Conservation (phyloP, 2,888 invertebrate genomes). For the Calameuta idolon region DNA sequence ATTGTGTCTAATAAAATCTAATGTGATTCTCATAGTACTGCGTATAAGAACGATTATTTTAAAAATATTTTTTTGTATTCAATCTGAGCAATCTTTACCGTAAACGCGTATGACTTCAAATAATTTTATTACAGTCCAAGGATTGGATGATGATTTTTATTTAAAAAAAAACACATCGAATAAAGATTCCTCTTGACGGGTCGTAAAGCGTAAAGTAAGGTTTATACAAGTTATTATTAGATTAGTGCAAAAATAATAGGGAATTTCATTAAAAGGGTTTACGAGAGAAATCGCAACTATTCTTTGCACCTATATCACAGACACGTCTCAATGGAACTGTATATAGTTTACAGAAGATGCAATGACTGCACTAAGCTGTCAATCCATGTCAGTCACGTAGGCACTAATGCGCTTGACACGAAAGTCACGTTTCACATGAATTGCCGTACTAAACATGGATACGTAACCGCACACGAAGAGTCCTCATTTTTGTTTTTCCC, state of each 20-base stretch:
- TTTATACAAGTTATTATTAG: too few relatives aligned
- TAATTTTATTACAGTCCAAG: too few relatives aligned
- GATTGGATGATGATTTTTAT: too few relatives aligned
- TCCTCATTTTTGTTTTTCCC: not conserved
- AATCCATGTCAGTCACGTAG: conserved; percentile 9
- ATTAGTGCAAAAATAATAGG: too few relatives aligned
- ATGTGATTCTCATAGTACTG: not conserved
- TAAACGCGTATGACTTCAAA: too few relatives aligned
- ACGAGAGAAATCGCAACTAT: too few relatives aligned
- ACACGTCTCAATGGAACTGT: not conserved
- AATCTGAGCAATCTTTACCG: not conserved
- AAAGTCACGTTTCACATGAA: conserved; percentile 5
- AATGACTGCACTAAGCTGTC: not conserved
- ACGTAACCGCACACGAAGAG: not conserved
- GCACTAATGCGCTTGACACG: not conserved
- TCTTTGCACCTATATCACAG: too few relatives aligned
- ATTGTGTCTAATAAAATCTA: not conserved
- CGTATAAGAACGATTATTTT: not conserved
- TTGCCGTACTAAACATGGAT: not conserved
- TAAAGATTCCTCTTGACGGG: too few relatives aligned
- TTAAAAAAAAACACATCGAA: not conserved
- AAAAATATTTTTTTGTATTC: not conserved
- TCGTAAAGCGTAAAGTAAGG: too few relatives aligned
- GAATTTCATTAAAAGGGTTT: too few relatives aligned
- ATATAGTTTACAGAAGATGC: not conserved